These are phyloP conservation scores for Noctilio leporinus DNA, from an alignment of 2,113 vertebrate species.

Conservation along the genomic window DNA sequence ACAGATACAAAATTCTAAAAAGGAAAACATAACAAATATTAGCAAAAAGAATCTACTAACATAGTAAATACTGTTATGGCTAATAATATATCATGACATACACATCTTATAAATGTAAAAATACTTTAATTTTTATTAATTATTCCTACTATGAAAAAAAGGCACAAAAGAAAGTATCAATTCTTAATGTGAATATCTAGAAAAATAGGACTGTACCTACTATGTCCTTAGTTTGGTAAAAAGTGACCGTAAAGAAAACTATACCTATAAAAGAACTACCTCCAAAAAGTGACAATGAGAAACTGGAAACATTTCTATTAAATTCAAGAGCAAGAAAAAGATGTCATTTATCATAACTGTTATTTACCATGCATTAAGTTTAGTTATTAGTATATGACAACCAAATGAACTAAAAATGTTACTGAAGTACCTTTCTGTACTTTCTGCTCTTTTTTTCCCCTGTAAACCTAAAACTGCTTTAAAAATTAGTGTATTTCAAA, in stretches of 20 bases:
- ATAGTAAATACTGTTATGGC: background rate
- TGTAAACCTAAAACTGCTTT: background rate
- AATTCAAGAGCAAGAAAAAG: background rate
- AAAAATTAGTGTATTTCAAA: background rate
- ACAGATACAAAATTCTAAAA: background rate
- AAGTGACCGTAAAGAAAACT: background rate
- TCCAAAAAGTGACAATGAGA: background rate
- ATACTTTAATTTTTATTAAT: background rate
- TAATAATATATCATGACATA: background rate
- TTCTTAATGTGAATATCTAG: background rate
- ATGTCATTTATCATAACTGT: background rate
- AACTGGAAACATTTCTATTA: background rate
- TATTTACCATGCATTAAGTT: background rate
- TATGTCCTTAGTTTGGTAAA: background rate
- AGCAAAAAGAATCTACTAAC: background rate
- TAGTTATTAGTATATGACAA: background rate
- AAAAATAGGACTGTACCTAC: background rate
- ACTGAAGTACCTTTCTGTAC: background rate
- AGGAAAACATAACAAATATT: background rate
- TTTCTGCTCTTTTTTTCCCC: background rate
- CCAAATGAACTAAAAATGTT: background rate
- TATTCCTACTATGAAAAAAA: background rate
- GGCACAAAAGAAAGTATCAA: background rate
- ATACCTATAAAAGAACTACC: background rate
- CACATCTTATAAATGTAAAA: background rate